Conservation (phyloP, 2,888 invertebrate genomes). For the Sturmia bella region DNA sequence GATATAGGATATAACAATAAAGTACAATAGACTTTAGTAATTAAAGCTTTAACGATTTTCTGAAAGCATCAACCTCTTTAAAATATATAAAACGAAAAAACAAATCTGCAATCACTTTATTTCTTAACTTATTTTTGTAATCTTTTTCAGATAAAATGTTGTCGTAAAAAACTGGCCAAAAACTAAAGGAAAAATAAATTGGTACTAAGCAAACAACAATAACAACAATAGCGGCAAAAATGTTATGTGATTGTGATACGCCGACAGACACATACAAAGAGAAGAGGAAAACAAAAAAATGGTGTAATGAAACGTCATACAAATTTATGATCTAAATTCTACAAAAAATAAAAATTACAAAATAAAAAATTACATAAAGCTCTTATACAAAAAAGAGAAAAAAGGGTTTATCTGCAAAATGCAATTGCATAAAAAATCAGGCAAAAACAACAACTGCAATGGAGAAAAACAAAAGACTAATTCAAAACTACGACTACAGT, state of each 20-base stretch:
- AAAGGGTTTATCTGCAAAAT: constrained; percentile 68
- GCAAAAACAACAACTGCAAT: constrained; percentile 22
- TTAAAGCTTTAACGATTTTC: not conserved
- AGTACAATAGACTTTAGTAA: not conserved
- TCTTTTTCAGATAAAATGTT: constrained; percentile 53
- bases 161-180: not conserved
- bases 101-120: constrained; percentile 17
- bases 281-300: constrained; percentile 26
- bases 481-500: constrained; percentile 43
- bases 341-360: constrained; percentile 12
- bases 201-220: constrained; percentile 23
- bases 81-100: not conserved
- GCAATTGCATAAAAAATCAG: constrained; percentile 55
- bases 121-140: constrained; percentile 38
- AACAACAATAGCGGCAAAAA: constrained; percentile 28
- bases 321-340: constrained; percentile 63
- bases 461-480: constrained; percentile 54
- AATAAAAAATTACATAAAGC: constrained; percentile 3
- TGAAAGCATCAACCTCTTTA: constrained; percentile 4
- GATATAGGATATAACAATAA: too few relatives aligned
- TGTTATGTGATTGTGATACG: constrained; percentile 13
- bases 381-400: constrained; percentile 13
- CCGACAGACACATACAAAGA: not conserved
- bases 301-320: constrained; percentile 63
- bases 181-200: constrained; percentile 25